Percentiles rank a stretch among this genome's conserved stretches.
phyloP scores from a whole-genome alignment of 2,888 invertebrate species.

The Achlya flavicornis region DNA sequence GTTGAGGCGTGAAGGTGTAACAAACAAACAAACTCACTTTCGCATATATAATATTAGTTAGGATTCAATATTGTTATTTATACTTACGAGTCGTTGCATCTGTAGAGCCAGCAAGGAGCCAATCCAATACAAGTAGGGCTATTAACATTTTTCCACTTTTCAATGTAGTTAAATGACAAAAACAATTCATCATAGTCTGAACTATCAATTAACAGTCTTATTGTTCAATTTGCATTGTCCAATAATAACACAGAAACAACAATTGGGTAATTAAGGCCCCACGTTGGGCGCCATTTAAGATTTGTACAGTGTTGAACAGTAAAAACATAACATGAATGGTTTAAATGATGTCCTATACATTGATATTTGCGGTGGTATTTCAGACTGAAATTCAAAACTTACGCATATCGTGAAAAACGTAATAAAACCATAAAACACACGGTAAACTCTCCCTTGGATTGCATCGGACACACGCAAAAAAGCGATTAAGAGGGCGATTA shows the following conservation, averaged over 20 bases:
- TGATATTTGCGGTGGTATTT: background rate
- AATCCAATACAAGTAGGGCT: conserved; percentile 68
- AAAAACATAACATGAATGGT: background rate
- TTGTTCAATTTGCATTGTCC: too few relatives aligned
- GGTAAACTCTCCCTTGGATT: conserved; percentile 57
- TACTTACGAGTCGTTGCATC: conserved; percentile 72
- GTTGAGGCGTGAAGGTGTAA: too few relatives aligned
- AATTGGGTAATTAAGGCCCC: conserved; percentile 24
- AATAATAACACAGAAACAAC: background rate
- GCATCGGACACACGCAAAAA: conserved; percentile 74
- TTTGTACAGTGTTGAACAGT: conserved; percentile 17
- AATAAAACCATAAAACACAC: conserved; percentile 61
- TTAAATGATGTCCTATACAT: background rate
- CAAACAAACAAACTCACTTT: too few relatives aligned
- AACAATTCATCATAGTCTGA: conserved; percentile 37
- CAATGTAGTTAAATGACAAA: conserved; percentile 45
- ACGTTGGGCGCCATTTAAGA: conserved; percentile 48
- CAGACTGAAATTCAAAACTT: conserved; percentile 21
- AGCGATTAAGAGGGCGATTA: conserved; percentile 70
- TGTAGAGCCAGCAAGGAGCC: conserved; percentile 66
- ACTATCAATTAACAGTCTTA: too few relatives aligned
- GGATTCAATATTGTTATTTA: conserved; percentile 13
- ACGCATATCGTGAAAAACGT: conserved; percentile 33
- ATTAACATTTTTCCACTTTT: conserved; percentile 63
- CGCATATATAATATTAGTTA: too few relatives aligned